Conservation (phyloP, 2,888 invertebrate genomes). For the Spialia ferax region DNA sequence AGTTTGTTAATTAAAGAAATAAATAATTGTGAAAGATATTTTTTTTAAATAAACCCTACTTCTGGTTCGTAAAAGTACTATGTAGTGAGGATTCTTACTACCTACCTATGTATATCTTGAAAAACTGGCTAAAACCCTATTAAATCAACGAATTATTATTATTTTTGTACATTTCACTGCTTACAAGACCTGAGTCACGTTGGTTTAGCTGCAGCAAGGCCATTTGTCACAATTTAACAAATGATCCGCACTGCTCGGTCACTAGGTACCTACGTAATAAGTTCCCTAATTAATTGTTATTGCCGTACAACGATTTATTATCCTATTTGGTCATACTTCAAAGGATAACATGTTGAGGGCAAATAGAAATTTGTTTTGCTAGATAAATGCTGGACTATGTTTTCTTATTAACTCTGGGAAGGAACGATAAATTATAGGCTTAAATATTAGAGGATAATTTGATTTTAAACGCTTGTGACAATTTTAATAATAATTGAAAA, state of each 20-base stretch:
- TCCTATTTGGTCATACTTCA: conserved; percentile 41
- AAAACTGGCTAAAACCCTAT: too few species aligned
- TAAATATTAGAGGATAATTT: conserved; percentile 29
- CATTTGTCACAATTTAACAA: conserved; percentile 59
- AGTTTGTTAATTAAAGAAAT: too few species aligned
- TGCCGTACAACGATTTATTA: conserved; percentile 53
- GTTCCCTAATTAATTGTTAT: conserved; percentile 75
- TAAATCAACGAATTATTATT: too few species aligned
- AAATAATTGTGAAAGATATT: too few species aligned
- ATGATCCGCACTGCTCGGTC: conserved; percentile 52
- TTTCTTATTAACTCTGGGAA: background rate
- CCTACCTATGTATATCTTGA: too few species aligned
- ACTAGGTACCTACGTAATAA: conserved; percentile 55
- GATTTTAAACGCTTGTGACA: conserved; percentile 19
- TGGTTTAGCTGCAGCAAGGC: conserved; percentile 46
- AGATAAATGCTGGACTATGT: background rate
- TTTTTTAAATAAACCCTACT: too few species aligned
- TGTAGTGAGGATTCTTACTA: too few species aligned
- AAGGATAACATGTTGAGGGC: conserved; percentile 37
- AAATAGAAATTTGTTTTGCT: conserved; percentile 30
- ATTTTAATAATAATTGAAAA: background rate
- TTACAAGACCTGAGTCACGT: conserved; percentile 25
- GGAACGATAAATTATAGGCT: conserved; percentile 26
- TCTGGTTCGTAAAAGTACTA: too few species aligned
- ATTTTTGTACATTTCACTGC: too few species aligned